Base-by-base conservation (phyloP, 2,888 invertebrate genomes). In the Harpalus rubripes region DNA sequence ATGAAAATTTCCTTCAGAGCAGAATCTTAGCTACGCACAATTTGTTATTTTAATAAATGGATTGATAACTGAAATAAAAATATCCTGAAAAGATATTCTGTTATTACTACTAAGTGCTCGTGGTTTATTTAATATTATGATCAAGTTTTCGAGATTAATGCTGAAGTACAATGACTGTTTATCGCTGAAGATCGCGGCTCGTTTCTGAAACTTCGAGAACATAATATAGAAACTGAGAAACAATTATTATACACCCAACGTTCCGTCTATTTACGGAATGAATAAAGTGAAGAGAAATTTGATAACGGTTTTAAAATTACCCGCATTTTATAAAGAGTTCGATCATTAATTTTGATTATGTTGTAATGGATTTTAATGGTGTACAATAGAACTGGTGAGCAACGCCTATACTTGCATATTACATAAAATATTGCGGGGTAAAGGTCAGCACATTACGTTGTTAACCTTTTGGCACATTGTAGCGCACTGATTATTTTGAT, bases 11-110 rank as follows among this genome's bases (percentile, higher is more conserved):
- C 32, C 6, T 32, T 5, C 5, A 32, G 32, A 32, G 0, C 32
- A 32, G 32, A 32, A 6, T 6, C 32, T 32, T 32, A 1, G 32
- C 32, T 32, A 32, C 32, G 32, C 32, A 41, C 61, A 83, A 83
- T 83, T 83, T 83, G 83, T 83, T 83, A 83, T 83, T 83, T 44
- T 83, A 83, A 83, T 83, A 83, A 83, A 83, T 83, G 83, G 83
- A 22, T 26, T 12, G 16, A 56, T 41, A 76, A 52, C 8, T 83
- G 74, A 83, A 74, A 59, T 74, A 26, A 83, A 83, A 74, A 59
- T 74, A 7, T 32, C 58, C 76, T 58, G 41, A 63, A 52, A 5
- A 63, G 56, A 10, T 18, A 58, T 56, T 15, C 58, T 80, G 15
- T 80, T 80, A 59, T 80, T 39, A 10, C 10, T 39, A 39, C 52